phyloP scores from a whole-genome alignment of 2,888 invertebrate genomes.

The Lepeophtheirus nordmannii region DNA sequence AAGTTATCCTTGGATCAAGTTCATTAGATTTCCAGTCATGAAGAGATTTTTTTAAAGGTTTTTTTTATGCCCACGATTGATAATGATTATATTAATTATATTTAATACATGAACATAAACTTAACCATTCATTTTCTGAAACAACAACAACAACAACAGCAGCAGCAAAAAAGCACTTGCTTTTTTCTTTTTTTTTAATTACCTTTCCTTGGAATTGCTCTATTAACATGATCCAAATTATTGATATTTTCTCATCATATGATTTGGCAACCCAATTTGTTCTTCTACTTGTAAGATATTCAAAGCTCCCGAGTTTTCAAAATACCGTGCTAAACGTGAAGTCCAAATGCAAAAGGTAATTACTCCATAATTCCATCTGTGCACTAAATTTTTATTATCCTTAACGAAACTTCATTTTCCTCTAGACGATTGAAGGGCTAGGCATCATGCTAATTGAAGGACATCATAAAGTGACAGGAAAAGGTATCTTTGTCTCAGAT shows the following conservation, averaged over 20 bases:
- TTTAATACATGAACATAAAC: too few relatives aligned
- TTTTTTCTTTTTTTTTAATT: too few relatives aligned
- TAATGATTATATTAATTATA: too few relatives aligned
- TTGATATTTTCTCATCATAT: slow-evolving; percentile 4
- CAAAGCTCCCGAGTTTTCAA: slow-evolving; percentile 16
- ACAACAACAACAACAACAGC: too few relatives aligned
- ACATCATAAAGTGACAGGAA: slow-evolving; percentile 21
- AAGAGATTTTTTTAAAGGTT: background rate
- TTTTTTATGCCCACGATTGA: background rate
- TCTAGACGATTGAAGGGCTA: slow-evolving; percentile 20
- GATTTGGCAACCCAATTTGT: slow-evolving; percentile 4
- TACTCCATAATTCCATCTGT: background rate
- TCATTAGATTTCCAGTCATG: background rate
- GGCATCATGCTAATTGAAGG: slow-evolving; percentile 24
- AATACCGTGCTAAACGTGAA: slow-evolving; percentile 16
- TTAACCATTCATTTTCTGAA: too few relatives aligned
- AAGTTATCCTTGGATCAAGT: slow-evolving; percentile 2
- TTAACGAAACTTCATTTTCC: background rate
- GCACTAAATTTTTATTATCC: background rate
- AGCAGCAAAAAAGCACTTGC: too few relatives aligned
- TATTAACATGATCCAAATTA: background rate
- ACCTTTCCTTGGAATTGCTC: too few relatives aligned
- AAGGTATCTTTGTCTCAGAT: slow-evolving; percentile 24
- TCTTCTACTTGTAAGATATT: slow-evolving; percentile 19
- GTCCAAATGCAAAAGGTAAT: slow-evolving; percentile 19